Evolutionary conservation across 2,797 vertebrate genomes (phyloP), one percentile per base, ranked within the genome.

Genomic region (Salmo trutta): DNA sequence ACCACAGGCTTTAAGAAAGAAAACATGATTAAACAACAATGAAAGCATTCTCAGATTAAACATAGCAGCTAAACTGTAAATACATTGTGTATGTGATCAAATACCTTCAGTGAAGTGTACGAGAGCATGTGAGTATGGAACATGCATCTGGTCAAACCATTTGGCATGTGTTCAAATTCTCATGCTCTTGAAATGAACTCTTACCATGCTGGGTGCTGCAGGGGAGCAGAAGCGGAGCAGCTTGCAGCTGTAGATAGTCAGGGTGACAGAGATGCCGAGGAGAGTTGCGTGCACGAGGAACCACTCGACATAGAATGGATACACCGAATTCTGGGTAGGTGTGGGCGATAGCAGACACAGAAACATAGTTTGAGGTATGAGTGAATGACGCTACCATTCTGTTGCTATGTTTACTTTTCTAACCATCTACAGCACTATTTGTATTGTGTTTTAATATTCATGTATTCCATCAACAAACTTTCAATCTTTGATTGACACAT

Each of bases 241-340:
- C 76, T 94, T 94, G 84, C 90, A 93, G 88, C 86, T 86, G 83
- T 93, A 94, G 21, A 71, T 71, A 0, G 82, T 82, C 82, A 94
- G 78, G 7, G 92, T 88, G 80, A 5, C 72, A 17, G 90, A 91
- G 84, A 94, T 92, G 76, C 87, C 88, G 0, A 92, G 0, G 54
- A 92, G 80, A 1, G 76, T n/a, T 0, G 36, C 71, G 12, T 91
- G 80, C 29, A 91, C 75, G 36, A 93, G 0, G 0, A 81, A 0
- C 0, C 14, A 2, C n/a, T 87, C 90, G 0, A 82, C 79, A 3
- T 0, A 52, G 4, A 83, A 76, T 66, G 91, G 87, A 0, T 5
- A 0, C 0, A 65, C 24, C 17, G 21, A 59, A 1, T 0, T 10
- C 93, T 94, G 87, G 4, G 29, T 71, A 24, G n/a, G 31, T 8